phyloP scores from a whole-genome alignment of 2,888 invertebrate genomes.

The Acrobasis consociella region DNA sequence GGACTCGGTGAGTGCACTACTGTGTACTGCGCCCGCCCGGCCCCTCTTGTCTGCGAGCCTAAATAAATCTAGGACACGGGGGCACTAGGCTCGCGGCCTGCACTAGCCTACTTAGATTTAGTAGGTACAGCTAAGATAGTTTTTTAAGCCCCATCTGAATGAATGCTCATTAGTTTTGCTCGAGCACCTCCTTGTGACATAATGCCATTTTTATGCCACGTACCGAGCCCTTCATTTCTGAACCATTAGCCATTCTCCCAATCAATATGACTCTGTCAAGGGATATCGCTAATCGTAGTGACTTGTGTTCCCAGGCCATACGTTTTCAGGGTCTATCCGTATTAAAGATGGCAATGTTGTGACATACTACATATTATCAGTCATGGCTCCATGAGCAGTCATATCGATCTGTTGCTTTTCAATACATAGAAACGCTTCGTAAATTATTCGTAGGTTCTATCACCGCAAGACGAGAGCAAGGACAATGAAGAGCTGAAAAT shows the following conservation, averaged over 20 bases:
- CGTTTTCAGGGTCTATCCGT: too few species aligned
- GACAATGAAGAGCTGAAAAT: slow-evolving; percentile 89
- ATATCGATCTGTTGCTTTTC: slow-evolving; percentile 63
- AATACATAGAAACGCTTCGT: slow-evolving; percentile 71
- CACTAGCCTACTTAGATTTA: slow-evolving; percentile 53
- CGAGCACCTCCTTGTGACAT: slow-evolving; percentile 27
- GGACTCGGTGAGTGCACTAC: slow-evolving; percentile 86
- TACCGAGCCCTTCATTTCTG: too few species aligned
- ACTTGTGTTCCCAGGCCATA: too few species aligned
- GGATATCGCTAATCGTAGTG: too few species aligned
- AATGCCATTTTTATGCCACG: too few species aligned
- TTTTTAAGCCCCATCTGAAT: slow-evolving; percentile 40
- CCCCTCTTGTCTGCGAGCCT: slow-evolving; percentile 40
- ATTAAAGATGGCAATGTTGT: slow-evolving; percentile 8
- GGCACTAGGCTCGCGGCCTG: slow-evolving; percentile 58
- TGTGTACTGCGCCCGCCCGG: slow-evolving; percentile 36
- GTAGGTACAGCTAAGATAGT: slow-evolving; percentile 42
- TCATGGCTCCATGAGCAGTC: slow-evolving; percentile 39
- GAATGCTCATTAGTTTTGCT: slow-evolving; percentile 38
- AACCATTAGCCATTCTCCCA: too few species aligned
- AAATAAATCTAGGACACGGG: slow-evolving; percentile 68
- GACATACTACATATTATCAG: slow-evolving; percentile 32
- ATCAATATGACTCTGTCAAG: too few species aligned
- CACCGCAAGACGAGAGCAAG: slow-evolving; percentile 74
- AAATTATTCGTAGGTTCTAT: slow-evolving; percentile 76